phyloP scores from a whole-genome alignment of 2,113 vertebrate species.

The Odobenus rosmarus region DNA sequence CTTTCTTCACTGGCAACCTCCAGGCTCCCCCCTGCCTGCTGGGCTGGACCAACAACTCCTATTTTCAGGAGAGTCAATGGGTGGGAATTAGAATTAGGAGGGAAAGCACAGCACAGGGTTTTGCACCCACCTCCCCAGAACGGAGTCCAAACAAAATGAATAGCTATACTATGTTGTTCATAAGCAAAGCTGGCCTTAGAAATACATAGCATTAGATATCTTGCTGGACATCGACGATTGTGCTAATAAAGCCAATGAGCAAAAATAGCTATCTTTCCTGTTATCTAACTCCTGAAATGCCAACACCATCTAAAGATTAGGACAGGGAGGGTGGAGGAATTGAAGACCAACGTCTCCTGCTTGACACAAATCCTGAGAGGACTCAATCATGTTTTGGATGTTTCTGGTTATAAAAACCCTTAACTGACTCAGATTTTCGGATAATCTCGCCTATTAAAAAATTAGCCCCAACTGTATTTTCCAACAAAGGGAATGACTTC shows the following conservation, averaged over 20 bases:
- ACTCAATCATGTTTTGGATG: not conserved
- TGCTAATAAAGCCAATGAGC: not conserved
- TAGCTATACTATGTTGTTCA: not conserved
- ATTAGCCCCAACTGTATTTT: not conserved
- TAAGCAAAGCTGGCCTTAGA: not conserved
- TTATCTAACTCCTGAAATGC: not conserved
- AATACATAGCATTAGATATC: not conserved
- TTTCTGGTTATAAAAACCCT: not conserved
- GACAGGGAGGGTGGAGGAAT: not conserved
- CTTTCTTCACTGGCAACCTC: not conserved
- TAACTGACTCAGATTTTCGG: not conserved
- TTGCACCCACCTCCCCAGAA: not conserved
- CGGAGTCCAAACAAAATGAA: not conserved
- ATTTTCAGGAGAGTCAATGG: not conserved
- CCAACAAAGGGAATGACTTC: constrained; percentile 11
- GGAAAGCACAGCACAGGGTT: not conserved
- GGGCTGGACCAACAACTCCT: not conserved
- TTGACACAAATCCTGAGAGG: not conserved
- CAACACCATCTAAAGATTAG: not conserved
- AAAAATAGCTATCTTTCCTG: not conserved
- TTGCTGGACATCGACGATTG: not conserved
- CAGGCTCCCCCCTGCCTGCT: not conserved
- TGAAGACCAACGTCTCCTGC: not conserved
- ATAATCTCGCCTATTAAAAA: not conserved
- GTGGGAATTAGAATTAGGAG: not conserved